A percentile compares a stretch with the other conserved stretches of the same genome.
Evolutionary conservation across 2,888 invertebrate genomes (phyloP).

Genomic region (Monochamus alternatus): DNA sequence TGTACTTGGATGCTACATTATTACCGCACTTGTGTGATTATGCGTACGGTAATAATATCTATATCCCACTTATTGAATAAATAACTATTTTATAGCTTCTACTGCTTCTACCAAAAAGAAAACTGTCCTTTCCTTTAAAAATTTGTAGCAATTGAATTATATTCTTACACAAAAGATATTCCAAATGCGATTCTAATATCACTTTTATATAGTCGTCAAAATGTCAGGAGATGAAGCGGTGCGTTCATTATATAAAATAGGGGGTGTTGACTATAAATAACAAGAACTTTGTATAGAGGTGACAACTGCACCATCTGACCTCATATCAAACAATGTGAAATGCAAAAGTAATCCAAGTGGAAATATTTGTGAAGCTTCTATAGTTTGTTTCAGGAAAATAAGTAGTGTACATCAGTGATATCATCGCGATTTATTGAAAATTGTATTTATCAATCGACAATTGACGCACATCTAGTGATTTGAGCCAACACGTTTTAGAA

Average conservation of each 20-base stretch:
- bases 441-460: too few relatives aligned
- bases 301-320: slow-evolving; percentile 27
- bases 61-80: too few relatives aligned
- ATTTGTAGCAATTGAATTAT: slow-evolving; percentile 38
- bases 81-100: too few relatives aligned
- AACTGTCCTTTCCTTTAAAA: slow-evolving; percentile 6
- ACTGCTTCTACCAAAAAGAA: background rate
- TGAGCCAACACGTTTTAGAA: too few relatives aligned
- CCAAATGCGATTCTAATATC: slow-evolving; percentile 58
- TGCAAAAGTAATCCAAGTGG: background rate
- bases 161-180: slow-evolving; percentile 29
- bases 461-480: too few relatives aligned
- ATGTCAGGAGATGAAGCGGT: slow-evolving; percentile 44
- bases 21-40: too few relatives aligned
- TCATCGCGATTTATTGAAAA: too few relatives aligned
- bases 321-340: background rate
- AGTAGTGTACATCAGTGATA: background rate
- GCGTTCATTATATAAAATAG: slow-evolving; percentile 32
- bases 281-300: slow-evolving; percentile 34
- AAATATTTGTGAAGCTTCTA: background rate
- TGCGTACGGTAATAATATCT: too few relatives aligned
- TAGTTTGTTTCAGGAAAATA: background rate
- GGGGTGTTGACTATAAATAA: slow-evolving; percentile 40
- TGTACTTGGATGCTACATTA: too few relatives aligned
- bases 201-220: slow-evolving; percentile 63